Conservation (phyloP, 2,113 vertebrate genomes). For the Chloroceryle aenea region DNA sequence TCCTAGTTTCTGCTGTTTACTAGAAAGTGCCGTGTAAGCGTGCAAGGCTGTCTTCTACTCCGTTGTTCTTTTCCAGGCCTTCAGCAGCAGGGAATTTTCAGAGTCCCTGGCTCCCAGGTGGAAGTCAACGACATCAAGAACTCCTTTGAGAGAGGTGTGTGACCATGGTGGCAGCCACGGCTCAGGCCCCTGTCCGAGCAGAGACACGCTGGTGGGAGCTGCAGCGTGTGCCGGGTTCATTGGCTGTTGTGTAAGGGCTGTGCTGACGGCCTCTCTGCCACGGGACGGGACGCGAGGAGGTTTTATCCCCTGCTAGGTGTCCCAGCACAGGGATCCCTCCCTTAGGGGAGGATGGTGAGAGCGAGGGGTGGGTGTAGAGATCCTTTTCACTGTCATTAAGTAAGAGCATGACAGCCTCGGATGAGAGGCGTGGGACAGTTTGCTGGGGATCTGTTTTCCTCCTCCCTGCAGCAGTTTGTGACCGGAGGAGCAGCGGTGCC, state of each 20-base stretch:
- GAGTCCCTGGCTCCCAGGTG: slow-evolving; percentile 96
- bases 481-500: background rate
- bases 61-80: slow-evolving; percentile 81
- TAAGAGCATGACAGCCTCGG: background rate
- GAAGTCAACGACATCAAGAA: slow-evolving; percentile 99
- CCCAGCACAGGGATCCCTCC: background rate
- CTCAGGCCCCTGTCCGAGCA: background rate
- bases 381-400: background rate
- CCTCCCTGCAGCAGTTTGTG: background rate
- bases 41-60: background rate
- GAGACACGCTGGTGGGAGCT: accelerated
- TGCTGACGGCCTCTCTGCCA: background rate
- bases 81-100: slow-evolving; percentile 97
- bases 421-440: background rate
- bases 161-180: background rate
- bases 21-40: accelerated
- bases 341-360: background rate
- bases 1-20: background rate
- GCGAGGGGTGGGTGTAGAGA: background rate
- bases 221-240: background rate
- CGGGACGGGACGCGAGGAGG: accelerated
- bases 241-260: background rate
- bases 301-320: background rate
- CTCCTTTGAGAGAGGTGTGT: slow-evolving; percentile 96
- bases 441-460: background rate